phyloP scores from a whole-genome alignment of 2,888 invertebrate species.

The Dichetophora obliterata region DNA sequence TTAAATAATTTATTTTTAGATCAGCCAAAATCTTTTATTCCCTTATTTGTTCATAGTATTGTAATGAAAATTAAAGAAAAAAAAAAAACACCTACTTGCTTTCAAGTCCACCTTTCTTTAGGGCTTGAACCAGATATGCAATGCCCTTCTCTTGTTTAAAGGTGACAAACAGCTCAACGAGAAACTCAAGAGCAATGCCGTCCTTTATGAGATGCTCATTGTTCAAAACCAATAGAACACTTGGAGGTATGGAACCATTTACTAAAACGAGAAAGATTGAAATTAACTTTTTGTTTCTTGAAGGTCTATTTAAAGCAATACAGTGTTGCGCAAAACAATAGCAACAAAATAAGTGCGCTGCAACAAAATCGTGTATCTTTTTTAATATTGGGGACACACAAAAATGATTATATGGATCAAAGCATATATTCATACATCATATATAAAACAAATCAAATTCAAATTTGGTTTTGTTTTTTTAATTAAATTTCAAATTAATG shows the following conservation, averaged over 20 bases:
- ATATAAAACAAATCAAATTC: no score
- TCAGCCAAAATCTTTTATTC: background rate
- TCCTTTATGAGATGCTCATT: conserved; percentile 95
- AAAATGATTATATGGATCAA: no score
- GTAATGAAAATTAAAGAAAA: conserved; percentile 15
- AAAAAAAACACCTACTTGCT: conserved; percentile 71
- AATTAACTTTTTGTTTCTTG: background rate
- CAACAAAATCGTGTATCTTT: no score
- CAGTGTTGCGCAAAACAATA: no score
- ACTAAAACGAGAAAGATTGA: conserved; percentile 69
- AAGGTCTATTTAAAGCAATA: conserved; percentile 6
- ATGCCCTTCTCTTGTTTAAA: conserved; percentile 93
- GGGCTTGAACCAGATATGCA: conserved; percentile 84
- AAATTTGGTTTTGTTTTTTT: no score
- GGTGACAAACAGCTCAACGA: conserved; percentile 91
- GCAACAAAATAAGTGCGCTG: no score
- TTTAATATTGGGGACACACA: no score
- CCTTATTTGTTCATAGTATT: background rate
- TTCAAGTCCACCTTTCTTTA: conserved; percentile 88
- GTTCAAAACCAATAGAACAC: conserved; percentile 86
- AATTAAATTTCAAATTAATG: no score
- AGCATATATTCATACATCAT: no score
- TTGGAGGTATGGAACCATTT: conserved; percentile 91
- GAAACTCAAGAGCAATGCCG: conserved; percentile 94
- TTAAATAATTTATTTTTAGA: no score